Base-by-base conservation (phyloP, 2,888 invertebrate species). In the Abscondita cerata region DNA sequence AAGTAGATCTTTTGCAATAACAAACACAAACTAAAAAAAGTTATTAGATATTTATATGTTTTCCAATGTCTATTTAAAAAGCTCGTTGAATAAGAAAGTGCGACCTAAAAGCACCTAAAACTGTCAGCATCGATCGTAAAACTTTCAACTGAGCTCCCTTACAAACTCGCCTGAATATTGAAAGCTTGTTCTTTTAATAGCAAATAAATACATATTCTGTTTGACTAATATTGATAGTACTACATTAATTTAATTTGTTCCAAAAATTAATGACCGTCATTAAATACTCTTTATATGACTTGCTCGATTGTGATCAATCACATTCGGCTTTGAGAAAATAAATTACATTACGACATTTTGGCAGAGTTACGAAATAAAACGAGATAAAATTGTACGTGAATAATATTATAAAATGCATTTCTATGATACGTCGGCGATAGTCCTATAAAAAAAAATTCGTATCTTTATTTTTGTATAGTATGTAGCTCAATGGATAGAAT, bases 81-180 rank as follows among this genome's bases (percentile, higher is more conserved):
- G 46, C 71, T 70, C 68, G 67, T 71, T 73, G 72, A 72, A 74
- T 70, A 73, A 74, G 70, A 69, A 70, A 68, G 69, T 69, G 72
- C 70, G 75, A 76, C 72, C 71, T 73, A 72, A 70, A 71, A 72
- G 75, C 73, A 74, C 73, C 78, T 81, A 80, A 80, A 80, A 71
- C 80, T 80, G 80, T 81, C 81, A 80, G 73, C 79, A 72, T 72
- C 69, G 76, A 77, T 78, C 80, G 80, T 81, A 81, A 80, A 80
- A 72, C 80, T 81, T 80, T 81, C 81, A 80, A 69, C 74, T 67
- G 67, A 71, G 72, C 75, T 77, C 75, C 78, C 75, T 76, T 76
- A 78, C 75, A 75, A 72, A 44, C 76, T 77, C 74, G 73, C 72
- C 67, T 69, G 75, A 76, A 77, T 75, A 75, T 74, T 71, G 74